Evolutionary conservation across 92 coral and sea anemone species (phyloP).

Genomic region (Porites evermanni): DNA sequence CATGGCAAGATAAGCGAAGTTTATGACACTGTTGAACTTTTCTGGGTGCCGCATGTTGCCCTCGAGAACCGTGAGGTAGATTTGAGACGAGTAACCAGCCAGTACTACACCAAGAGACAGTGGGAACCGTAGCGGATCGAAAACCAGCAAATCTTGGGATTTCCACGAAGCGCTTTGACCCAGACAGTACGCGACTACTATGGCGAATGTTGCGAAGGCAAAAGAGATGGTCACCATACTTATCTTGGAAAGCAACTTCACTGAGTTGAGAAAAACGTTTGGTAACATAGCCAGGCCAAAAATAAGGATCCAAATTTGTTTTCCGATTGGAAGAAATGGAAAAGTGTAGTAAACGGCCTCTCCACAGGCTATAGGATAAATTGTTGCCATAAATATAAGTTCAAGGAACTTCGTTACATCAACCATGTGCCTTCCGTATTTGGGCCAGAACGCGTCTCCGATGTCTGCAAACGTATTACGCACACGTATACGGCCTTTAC

Average conservation of each 20-base stretch:
- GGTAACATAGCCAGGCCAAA: constrained; percentile 79
- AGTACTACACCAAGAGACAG: constrained; percentile 67
- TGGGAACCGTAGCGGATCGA: constrained; percentile 71
- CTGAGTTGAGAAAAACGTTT: constrained; percentile 73
- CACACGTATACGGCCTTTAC: constrained; percentile 47
- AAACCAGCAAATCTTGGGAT: constrained; percentile 61
- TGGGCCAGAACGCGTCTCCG: constrained; percentile 84
- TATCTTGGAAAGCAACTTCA: constrained; percentile 68
- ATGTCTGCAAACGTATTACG: constrained; percentile 75
- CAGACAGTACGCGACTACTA: constrained; percentile 65
- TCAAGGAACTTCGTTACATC: constrained; percentile 70
- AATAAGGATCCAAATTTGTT: constrained; percentile 73
- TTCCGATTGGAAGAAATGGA: constrained; percentile 66
- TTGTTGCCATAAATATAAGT: constrained; percentile 67
- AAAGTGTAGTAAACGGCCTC: constrained; percentile 58
- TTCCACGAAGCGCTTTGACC: constrained; percentile 65
- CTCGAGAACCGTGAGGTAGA: constrained; percentile 73
- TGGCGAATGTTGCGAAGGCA: constrained; percentile 63
- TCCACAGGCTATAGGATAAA: constrained; percentile 78
- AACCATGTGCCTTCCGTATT: constrained; percentile 70
- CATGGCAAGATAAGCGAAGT: constrained; percentile 67
- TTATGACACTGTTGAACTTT: constrained; percentile 66
- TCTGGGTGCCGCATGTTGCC: constrained; percentile 76
- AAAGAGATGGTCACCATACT: constrained; percentile 73
- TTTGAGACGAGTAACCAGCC: constrained; percentile 79